Percentiles rank a stretch among this genome's conserved stretches.
Conservation (phyloP, 64 coral and sea anemone genomes). For the Montipora sp. region DNA sequence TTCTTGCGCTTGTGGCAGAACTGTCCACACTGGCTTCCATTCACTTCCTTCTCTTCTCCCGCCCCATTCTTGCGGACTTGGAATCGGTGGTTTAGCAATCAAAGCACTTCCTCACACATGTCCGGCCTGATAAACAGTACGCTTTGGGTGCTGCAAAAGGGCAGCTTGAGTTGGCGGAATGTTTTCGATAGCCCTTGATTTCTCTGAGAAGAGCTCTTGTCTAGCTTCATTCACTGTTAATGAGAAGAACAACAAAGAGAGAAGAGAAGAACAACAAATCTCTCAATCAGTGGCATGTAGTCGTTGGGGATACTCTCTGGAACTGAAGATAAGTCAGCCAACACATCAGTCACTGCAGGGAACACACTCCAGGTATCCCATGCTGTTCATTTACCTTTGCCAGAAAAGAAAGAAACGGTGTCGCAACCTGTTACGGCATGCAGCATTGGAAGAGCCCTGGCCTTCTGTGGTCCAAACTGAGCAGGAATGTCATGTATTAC, state of each 20-base stretch:
- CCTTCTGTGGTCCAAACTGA: slow-evolving; percentile 14
- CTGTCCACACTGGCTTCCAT: background rate
- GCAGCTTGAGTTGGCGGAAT: slow-evolving; percentile 35
- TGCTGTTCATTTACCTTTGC: background rate
- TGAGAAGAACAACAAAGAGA: background rate
- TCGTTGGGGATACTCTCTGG: background rate
- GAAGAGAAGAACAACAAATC: slow-evolving; percentile 12
- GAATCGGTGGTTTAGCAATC: background rate
- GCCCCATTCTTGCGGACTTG: background rate
- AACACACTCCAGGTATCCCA: slow-evolving; percentile 14
- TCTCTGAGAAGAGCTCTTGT: slow-evolving; percentile 36
- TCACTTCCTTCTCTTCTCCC: background rate
- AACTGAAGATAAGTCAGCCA: slow-evolving; percentile 4
- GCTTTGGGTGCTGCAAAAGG: slow-evolving; percentile 15
- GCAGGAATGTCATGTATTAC: background rate
- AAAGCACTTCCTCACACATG: background rate
- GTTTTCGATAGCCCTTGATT: slow-evolving; percentile 15
- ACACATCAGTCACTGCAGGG: slow-evolving; percentile 6
- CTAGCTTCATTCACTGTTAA: slow-evolving; percentile 42
- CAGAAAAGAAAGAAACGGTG: background rate
- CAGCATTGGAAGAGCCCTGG: slow-evolving; percentile 33
- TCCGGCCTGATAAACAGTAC: background rate
- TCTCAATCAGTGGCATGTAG: slow-evolving; percentile 30
- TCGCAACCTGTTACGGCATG: slow-evolving; percentile 27
- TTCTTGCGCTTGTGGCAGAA: background rate